Evolutionary conservation across 2,888 invertebrate genomes (phyloP).

Genomic region (Caenorhabditis panamensis): DNA sequence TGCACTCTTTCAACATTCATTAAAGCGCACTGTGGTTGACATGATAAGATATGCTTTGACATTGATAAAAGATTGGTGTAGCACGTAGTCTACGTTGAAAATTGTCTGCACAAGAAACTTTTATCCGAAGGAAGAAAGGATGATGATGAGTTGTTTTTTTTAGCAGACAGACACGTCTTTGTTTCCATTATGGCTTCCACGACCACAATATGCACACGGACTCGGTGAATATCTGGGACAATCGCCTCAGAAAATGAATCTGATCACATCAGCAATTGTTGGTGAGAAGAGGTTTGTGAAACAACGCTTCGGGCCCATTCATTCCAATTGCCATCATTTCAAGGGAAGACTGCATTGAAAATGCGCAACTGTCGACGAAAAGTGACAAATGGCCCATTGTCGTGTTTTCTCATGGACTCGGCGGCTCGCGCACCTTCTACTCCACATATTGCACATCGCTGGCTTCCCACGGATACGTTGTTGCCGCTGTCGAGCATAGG

Average conservation of each 20-base stretch:
- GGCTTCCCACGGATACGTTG: slow-evolving; percentile 86
- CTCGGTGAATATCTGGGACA: slow-evolving; percentile 82
- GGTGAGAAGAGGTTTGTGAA: slow-evolving; percentile 75
- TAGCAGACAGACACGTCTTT: slow-evolving; percentile 32
- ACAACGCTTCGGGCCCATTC: neutral
- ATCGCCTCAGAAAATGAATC: slow-evolving; percentile 74
- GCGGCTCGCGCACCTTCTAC: slow-evolving; percentile 85
- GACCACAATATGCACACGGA: slow-evolving; percentile 84
- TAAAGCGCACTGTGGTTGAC: neutral
- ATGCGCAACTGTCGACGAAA: slow-evolving; percentile 53
- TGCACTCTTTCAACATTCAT: slow-evolving; percentile 4
- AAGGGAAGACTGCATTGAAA: slow-evolving; percentile 60
- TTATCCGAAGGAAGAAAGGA: no score
- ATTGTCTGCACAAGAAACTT: no score
- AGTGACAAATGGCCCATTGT: slow-evolving; percentile 83
- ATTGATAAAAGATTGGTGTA: neutral
- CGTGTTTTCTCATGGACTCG: slow-evolving; percentile 86
- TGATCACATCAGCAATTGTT: slow-evolving; percentile 76
- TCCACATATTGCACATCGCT: slow-evolving; percentile 85
- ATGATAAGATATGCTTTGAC: slow-evolving; percentile 7
- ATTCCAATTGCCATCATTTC: slow-evolving; percentile 11
- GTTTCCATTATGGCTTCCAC: slow-evolving; percentile 84
- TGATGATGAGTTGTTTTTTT: neutral
- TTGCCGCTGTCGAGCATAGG: slow-evolving; percentile 86
- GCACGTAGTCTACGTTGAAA: no score